These are phyloP conservation scores for Pseudomyrmex pallidus DNA, from an alignment of 1,140 invertebrate genomes.

Conservation along the genomic window DNA sequence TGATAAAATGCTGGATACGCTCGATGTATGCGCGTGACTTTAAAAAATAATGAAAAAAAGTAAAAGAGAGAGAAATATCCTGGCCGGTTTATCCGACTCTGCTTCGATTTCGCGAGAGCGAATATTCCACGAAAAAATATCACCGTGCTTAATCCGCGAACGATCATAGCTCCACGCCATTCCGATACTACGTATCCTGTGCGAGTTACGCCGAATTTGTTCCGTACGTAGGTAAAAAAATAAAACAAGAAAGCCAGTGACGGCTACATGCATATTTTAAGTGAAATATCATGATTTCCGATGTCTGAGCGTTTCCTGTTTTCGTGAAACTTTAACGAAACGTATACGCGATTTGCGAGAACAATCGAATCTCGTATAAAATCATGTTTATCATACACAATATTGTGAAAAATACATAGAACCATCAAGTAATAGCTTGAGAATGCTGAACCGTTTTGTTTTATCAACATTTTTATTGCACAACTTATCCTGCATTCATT, in stretches of 20 bases:
- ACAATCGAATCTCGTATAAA: not conserved
- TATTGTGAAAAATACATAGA: not conserved
- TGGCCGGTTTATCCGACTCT: conserved; percentile 68
- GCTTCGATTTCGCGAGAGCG: conserved; percentile 65
- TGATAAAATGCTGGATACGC: conserved; percentile 72
- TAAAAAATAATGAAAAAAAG: conserved; percentile 72
- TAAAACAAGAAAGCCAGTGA: not conserved
- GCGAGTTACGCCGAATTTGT: conserved; percentile 37
- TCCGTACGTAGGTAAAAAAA: conserved; percentile 1
- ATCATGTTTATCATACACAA: not conserved
- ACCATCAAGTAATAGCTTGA: not conserved
- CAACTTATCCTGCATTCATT: no score
- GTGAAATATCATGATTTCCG: conserved; percentile 20
- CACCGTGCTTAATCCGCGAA: conserved; percentile 68
- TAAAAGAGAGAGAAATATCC: conserved; percentile 66
- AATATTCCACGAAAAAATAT: conserved; percentile 73
- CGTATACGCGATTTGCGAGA: not conserved
- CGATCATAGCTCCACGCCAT: conserved; percentile 58
- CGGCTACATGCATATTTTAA: conserved; percentile 24
- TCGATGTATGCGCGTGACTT: conserved; percentile 68
- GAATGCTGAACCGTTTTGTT: no score
- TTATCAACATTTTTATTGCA: no score
- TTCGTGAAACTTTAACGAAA: not conserved
- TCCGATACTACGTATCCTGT: conserved; percentile 53
- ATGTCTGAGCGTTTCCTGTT: not conserved